phyloP scores from a whole-genome alignment of 2,888 invertebrate genomes.

The Nomada hirtipes region DNA sequence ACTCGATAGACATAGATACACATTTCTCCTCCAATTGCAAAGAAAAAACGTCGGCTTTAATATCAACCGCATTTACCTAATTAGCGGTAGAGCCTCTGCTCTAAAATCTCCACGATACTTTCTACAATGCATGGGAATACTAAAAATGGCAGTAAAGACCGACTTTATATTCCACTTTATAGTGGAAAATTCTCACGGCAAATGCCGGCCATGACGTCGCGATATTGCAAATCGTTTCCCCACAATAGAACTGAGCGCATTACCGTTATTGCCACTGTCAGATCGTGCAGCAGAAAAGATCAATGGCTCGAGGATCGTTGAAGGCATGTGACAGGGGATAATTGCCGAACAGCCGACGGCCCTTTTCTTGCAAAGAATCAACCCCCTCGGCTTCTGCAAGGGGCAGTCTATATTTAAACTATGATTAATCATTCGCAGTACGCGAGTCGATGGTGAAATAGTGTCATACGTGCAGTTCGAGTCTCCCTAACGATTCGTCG shows the following conservation, averaged over 20 bases:
- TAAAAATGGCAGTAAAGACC: not conserved
- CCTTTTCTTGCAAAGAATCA: conserved; percentile 42
- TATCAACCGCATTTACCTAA: not conserved
- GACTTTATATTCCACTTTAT: conserved; percentile 2
- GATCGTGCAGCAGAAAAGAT: conserved; percentile 55
- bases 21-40: not conserved
- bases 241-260: conserved; percentile 19
- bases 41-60: not conserved
- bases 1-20: not conserved
- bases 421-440: conserved; percentile 80
- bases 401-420: conserved; percentile 76
- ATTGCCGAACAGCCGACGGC: conserved; percentile 56
- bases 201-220: conserved; percentile 3
- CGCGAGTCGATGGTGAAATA: conserved; percentile 53
- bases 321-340: conserved; percentile 61
- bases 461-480: conserved; percentile 40
- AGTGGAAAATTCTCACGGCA: conserved; percentile 24
- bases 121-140: not conserved
- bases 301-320: conserved; percentile 54
- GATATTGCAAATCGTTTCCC: conserved; percentile 33
- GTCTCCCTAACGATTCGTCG: conserved; percentile 49
- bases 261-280: conserved; percentile 49
- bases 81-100: not conserved
- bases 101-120: not conserved
- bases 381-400: conserved; percentile 58